Evolutionary conservation across 1,140 invertebrate species (phyloP).

Genomic region (Hypothenemus hampei): DNA sequence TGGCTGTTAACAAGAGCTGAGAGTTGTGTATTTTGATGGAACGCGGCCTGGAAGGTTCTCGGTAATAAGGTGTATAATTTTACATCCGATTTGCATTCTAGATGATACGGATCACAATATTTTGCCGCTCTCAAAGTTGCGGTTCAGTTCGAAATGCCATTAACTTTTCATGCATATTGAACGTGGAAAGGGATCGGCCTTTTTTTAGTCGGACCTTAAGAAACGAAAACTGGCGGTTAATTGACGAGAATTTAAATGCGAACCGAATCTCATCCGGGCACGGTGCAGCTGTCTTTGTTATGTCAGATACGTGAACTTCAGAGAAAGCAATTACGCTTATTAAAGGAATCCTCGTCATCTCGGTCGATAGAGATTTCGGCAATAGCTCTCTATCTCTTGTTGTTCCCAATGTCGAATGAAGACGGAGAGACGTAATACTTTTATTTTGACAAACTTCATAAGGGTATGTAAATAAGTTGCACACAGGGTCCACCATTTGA

Average conservation of each 20-base stretch:
- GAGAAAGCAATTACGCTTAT: constrained; percentile 14
- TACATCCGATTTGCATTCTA: constrained; percentile 44
- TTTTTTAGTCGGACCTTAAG: background rate
- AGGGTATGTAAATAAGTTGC: constrained; percentile 4
- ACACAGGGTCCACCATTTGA: constrained; percentile 16
- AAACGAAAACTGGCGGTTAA: no score
- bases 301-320: constrained; percentile 8
- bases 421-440: no score
- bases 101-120: constrained; percentile 43
- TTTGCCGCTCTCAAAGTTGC: constrained; percentile 41
- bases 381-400: no score
- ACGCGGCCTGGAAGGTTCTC: constrained; percentile 23
- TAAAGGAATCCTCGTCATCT: constrained; percentile 5
- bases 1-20: constrained; percentile 24
- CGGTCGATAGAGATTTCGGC: constrained; percentile 7
- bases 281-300: background rate
- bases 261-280: background rate
- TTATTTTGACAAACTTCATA: constrained; percentile 4
- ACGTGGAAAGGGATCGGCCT: constrained; percentile 25
- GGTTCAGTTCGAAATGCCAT: constrained; percentile 42
- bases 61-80: constrained; percentile 45
- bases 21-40: constrained; percentile 30
- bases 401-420: no score
- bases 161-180: constrained; percentile 45
- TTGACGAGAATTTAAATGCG: no score